Conservation (phyloP, 2,113 vertebrate genomes). For the Aphyosemion australe region DNA sequence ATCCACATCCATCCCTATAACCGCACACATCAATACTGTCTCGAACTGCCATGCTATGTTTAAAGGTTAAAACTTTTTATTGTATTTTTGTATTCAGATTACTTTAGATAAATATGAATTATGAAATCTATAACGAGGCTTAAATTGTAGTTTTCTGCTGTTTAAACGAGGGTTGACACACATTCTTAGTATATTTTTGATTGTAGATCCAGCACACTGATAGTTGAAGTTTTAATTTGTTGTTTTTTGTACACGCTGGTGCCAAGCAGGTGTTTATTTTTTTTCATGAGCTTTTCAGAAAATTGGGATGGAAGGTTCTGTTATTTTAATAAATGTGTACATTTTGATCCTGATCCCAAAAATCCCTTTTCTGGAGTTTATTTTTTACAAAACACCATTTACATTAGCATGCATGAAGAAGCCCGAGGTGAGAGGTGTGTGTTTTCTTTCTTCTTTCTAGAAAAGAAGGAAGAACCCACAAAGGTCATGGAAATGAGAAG, state of each 20-base stretch:
- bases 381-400: too few species aligned
- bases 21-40: too few species aligned
- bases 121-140: constrained; percentile 38
- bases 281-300: constrained; percentile 12
- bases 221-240: not conserved
- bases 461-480: too few species aligned
- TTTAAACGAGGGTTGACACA: constrained; percentile 16
- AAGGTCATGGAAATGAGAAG: too few species aligned
- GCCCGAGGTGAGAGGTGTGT: too few species aligned
- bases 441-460: too few species aligned
- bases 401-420: too few species aligned
- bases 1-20: constrained; percentile 8
- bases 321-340: constrained; percentile 47
- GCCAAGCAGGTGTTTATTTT: constrained; percentile 25
- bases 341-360: not conserved
- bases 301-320: constrained; percentile 2
- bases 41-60: too few species aligned
- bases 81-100: not conserved
- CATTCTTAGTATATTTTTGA: constrained; percentile 5
- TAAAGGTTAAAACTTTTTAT: too few species aligned
- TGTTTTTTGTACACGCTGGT: constrained; percentile 18
- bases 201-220: constrained; percentile 11
- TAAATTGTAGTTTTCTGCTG: constrained; percentile 33
- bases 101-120: constrained; percentile 52
- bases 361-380: too few species aligned